Evolutionary conservation across 2,113 vertebrate genomes (phyloP).

Genomic region (Riparia riparia): DNA sequence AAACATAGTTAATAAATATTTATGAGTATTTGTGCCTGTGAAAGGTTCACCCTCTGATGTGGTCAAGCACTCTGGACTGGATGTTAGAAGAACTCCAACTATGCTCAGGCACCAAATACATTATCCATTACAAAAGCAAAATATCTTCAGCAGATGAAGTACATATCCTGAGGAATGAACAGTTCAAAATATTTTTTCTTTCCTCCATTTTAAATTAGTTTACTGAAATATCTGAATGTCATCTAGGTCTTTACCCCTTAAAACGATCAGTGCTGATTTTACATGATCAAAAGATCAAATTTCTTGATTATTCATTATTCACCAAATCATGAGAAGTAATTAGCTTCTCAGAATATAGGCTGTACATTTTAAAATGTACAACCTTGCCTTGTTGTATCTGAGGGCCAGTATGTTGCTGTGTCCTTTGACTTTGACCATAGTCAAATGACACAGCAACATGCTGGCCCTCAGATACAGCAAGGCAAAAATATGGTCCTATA

Average conservation of each 20-base stretch:
- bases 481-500: neutral
- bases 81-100: neutral
- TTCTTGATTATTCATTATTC: neutral
- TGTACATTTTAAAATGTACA: neutral
- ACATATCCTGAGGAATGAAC: neutral
- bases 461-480: neutral
- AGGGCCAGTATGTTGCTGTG: too few relatives aligned
- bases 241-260: neutral
- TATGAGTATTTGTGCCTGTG: neutral
- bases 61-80: neutral
- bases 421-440: too few relatives aligned
- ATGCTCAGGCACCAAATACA: neutral
- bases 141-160: neutral
- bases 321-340: neutral
- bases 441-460: too few relatives aligned
- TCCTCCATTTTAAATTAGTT: neutral
- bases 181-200: neutral
- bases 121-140: neutral
- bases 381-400: too few relatives aligned
- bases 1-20: neutral
- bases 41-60: neutral
- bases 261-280: neutral
- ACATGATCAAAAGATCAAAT: neutral
- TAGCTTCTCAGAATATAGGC: neutral
- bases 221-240: neutral